Conservation (phyloP, 2,888 invertebrate species). For the Pheosia gnoma region DNA sequence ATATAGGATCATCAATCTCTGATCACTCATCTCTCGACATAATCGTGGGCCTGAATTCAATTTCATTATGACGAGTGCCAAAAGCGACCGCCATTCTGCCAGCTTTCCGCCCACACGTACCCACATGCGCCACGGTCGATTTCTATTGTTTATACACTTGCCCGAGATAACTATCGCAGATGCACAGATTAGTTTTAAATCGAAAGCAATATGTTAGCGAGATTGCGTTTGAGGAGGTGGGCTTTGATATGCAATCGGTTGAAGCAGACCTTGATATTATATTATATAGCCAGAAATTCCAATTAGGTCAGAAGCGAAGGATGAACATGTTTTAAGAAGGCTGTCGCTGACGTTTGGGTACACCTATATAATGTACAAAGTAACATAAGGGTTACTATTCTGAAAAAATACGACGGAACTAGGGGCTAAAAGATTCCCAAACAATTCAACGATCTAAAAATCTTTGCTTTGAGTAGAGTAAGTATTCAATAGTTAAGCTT, state of each 20-base stretch:
- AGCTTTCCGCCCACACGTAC: neutral
- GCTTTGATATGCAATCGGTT: neutral
- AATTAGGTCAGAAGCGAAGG: neutral
- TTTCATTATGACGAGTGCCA: constrained; percentile 1
- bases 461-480: too few relatives aligned
- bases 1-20: neutral
- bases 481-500: too few relatives aligned
- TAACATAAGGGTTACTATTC: too few relatives aligned
- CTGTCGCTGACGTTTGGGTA: too few relatives aligned
- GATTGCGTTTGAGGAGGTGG: constrained; percentile 1
- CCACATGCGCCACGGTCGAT: constrained; percentile 2
- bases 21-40: neutral
- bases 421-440: too few relatives aligned
- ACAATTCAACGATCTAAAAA: too few relatives aligned
- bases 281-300: neutral
- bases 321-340: too few relatives aligned
- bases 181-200: constrained; percentile 5
- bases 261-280: neutral
- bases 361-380: too few relatives aligned
- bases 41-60: neutral
- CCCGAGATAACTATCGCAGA: constrained; percentile 6
- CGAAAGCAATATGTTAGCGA: constrained; percentile 7
- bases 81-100: neutral
- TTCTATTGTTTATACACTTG: constrained; percentile 8
- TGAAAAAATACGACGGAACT: too few relatives aligned